Evolutionary conservation across 2,797 vertebrate genomes (phyloP).

Genomic region (Darevskia nairensis): DNA sequence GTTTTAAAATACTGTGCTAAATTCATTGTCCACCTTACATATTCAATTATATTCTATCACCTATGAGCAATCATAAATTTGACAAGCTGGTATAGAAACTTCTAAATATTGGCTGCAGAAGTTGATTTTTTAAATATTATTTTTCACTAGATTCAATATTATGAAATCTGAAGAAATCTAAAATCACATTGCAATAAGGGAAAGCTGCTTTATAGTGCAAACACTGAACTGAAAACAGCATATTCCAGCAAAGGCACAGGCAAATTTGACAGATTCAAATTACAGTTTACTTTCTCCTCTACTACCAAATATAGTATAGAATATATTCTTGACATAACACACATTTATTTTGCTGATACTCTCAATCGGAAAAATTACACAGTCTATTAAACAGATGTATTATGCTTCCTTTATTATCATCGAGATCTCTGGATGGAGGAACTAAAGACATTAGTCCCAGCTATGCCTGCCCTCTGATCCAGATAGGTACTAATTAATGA

Average conservation of each 20-base stretch:
- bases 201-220: conserved; percentile 7
- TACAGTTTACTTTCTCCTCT: conserved; percentile 23
- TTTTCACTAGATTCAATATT: background rate
- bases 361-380: background rate
- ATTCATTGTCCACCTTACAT: background rate
- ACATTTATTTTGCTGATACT: background rate
- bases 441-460: background rate
- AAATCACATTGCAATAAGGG: background rate
- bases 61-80: background rate
- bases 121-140: rapidly evolving
- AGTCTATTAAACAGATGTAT: background rate
- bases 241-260: background rate
- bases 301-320: conserved; percentile 29
- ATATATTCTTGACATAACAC: background rate
- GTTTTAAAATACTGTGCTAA: background rate
- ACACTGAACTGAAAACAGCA: background rate
- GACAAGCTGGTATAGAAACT: background rate
- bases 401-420: background rate
- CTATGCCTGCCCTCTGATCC: background rate
- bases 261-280: background rate
- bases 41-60: background rate
- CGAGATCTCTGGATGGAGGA: background rate
- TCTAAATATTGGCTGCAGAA: background rate
- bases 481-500: too few species aligned
- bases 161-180: background rate